A percentile compares a stretch with the other conserved stretches of the same genome.
These are phyloP conservation scores for Montipora foliosa DNA, from an alignment of 64 coral and sea anemone genomes.

Conservation along the genomic window DNA sequence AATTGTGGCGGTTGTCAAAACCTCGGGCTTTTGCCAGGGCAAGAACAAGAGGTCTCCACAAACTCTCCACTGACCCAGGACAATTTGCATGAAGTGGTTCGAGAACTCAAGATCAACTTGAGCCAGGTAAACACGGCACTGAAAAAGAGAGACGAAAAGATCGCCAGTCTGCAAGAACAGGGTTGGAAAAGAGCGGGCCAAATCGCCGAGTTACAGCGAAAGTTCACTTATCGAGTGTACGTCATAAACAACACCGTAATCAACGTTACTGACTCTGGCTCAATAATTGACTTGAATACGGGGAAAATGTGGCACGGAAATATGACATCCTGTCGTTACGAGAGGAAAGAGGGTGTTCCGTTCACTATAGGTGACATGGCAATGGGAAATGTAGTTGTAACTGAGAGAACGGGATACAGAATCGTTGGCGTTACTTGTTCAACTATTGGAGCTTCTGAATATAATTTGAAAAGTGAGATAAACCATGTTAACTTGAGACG, in stretches of 20 bases:
- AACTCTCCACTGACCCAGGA: background rate
- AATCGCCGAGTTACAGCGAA: slow-evolving; percentile 31
- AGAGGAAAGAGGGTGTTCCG: background rate
- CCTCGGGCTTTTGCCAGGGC: background rate
- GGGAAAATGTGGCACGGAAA: slow-evolving; percentile 40
- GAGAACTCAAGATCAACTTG: slow-evolving; percentile 10
- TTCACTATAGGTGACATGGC: background rate
- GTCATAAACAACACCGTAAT: slow-evolving; percentile 19
- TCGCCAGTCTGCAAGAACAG: slow-evolving; percentile 16
- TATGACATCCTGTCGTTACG: slow-evolving; percentile 50
- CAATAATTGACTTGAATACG: background rate
- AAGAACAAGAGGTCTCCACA: background rate
- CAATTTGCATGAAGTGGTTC: background rate
- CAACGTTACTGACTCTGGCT: slow-evolving; percentile 23
- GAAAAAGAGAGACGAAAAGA: slow-evolving; percentile 31
- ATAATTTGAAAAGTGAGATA: slow-evolving; percentile 30
- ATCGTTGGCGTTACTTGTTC: slow-evolving; percentile 47
- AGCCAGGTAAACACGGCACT: background rate
- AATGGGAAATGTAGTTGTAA: slow-evolving; percentile 5
- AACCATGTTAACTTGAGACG: background rate
- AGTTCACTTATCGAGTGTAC: background rate
- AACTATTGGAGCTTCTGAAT: slow-evolving; percentile 29
- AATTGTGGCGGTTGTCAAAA: slow-evolving; percentile 24
- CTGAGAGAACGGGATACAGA: background rate
- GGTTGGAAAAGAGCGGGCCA: background rate